Evolutionary conservation across 2,888 invertebrate species (phyloP), one percentile per base, ranked within the genome.

Genomic region (Noctua fimbriata): DNA sequence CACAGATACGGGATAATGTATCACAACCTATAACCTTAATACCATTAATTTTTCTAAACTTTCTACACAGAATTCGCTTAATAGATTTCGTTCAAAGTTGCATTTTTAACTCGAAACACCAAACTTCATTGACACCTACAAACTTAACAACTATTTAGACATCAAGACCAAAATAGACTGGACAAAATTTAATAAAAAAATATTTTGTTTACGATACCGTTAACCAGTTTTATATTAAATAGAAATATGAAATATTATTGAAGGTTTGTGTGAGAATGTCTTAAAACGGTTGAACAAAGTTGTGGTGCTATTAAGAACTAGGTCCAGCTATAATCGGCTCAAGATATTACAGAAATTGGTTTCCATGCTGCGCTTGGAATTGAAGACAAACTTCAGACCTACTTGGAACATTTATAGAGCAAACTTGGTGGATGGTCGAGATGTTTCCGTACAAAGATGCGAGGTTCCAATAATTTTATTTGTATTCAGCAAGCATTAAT

Each of bases 31-130:
- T 90, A 88, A 87, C 88, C 92, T 89, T 88, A 84, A 86, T 76
- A 84, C 82, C 86, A 92, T 92, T 89, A 91, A 92, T 92, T 87
- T 88, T 79, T 65, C 70, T 70, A 82, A 89, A 92, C 92, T 92
- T 92, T 92, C 92, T 90, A 91, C 89, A 88, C 88, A 80, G 89
- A 90, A 89, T 91, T 89, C 84, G 89, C 89, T 86, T 90, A 87
- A 89, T 89, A 85, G 88, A 90, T 89, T 88, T 84, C 82, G 74
- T 86, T 58, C 63, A 67, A 32, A 49, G 76, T 86, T 79, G 85
- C 82, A 82, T 85, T 82, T 85, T 83, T 77, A 75, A 74, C 36
- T 14, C 16, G 4, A 72, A 9, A 1, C 7, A 65, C 83, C 83
- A 86, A 16, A 52, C 21, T 47, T 58, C 18, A 18, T 70, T 70